These are phyloP conservation scores for Neria commutata DNA, from an alignment of 2,888 invertebrate genomes.

Conservation along the genomic window DNA sequence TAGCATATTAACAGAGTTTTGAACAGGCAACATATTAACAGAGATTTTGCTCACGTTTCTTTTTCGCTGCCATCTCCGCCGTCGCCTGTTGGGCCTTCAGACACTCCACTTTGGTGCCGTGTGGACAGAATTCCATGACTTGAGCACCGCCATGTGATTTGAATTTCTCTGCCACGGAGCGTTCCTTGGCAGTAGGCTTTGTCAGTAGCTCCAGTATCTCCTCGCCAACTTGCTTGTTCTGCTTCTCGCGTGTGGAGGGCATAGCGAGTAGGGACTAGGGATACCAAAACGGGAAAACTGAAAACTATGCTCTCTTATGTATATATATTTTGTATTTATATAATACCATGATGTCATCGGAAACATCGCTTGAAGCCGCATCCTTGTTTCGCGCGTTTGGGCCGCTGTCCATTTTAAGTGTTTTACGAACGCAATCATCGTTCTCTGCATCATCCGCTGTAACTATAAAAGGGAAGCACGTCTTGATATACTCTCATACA, in stretches of 20 bases:
- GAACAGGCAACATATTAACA: too few species aligned
- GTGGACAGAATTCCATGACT: slow-evolving; percentile 95
- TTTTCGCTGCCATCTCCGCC: slow-evolving; percentile 58
- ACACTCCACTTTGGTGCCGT: slow-evolving; percentile 93
- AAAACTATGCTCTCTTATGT: not conserved
- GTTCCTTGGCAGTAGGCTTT: slow-evolving; percentile 95
- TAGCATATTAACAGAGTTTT: too few species aligned
- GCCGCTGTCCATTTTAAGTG: slow-evolving; percentile 42
- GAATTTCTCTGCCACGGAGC: slow-evolving; percentile 93
- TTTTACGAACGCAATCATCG: slow-evolving; percentile 42
- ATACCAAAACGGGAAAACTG: not conserved
- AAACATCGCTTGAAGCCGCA: slow-evolving; percentile 59
- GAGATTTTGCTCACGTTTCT: slow-evolving; percentile 51
- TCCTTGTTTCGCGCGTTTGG: slow-evolving; percentile 42
- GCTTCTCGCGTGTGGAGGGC: slow-evolving; percentile 93
- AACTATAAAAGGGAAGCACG: slow-evolving; percentile 47
- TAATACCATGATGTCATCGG: slow-evolving; percentile 72
- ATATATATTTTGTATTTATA: slow-evolving; percentile 1
- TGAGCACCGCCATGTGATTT: slow-evolving; percentile 93
- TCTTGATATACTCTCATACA: not conserved
- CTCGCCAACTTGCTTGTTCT: slow-evolving; percentile 93
- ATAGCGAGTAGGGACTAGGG: slow-evolving; percentile 55
- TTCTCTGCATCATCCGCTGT: slow-evolving; percentile 45
- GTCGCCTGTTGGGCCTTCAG: slow-evolving; percentile 63
- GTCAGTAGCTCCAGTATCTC: slow-evolving; percentile 93